Conservation (phyloP, 2,113 vertebrate species). For the Pachypanchax playfairii region DNA sequence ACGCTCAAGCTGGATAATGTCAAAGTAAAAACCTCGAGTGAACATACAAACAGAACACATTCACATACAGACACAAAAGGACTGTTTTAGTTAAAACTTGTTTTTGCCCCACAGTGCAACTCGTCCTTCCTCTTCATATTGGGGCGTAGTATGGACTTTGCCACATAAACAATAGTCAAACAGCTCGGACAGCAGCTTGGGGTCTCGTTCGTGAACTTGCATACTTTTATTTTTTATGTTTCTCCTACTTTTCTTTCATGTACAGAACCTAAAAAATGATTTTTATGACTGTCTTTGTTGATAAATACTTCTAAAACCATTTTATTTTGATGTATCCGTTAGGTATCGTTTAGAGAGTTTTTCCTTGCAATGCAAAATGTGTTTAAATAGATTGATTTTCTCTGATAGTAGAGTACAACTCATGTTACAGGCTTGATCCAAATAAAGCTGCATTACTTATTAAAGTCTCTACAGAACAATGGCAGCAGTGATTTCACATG, state of each 20-base stretch:
- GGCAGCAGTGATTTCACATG: constrained; percentile 6
- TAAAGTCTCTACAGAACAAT: background rate
- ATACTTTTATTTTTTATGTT: too few relatives aligned
- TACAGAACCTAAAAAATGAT: constrained; percentile 13
- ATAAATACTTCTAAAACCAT: constrained; percentile 21
- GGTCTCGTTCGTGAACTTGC: too few relatives aligned
- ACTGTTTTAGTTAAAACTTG: constrained; percentile 23
- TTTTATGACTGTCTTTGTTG: constrained; percentile 8
- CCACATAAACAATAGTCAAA: constrained; percentile 22
- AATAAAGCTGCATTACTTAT: constrained; percentile 11
- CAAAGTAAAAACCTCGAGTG: constrained; percentile 7
- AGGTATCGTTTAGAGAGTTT: background rate
- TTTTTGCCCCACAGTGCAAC: constrained; percentile 28
- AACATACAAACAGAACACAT: background rate
- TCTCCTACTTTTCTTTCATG: constrained; percentile 42
- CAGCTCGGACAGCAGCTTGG: background rate
- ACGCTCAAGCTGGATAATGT: background rate
- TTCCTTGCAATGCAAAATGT: too few relatives aligned
- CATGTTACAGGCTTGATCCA: constrained; percentile 34
- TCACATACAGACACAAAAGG: constrained; percentile 16
- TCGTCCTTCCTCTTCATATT: constrained; percentile 25
- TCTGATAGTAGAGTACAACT: constrained; percentile 19
- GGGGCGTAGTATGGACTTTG: constrained; percentile 28
- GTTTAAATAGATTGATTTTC: constrained; percentile 25
- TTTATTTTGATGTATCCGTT: constrained; percentile 15